These are phyloP conservation scores for Muscidifurax raptorellus DNA, from an alignment of 1,140 invertebrate genomes.

Conservation along the genomic window DNA sequence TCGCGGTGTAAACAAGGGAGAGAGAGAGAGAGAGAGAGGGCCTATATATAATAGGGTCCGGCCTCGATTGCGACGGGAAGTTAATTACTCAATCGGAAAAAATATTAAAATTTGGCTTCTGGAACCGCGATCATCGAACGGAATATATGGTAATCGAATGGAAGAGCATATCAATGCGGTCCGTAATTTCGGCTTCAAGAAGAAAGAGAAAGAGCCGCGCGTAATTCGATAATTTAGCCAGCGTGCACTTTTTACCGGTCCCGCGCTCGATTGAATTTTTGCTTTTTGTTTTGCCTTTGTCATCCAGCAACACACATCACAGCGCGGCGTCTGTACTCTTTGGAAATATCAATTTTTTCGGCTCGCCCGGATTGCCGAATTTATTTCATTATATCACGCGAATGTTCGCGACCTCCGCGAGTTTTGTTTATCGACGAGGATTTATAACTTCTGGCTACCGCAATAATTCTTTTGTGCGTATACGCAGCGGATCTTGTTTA, in stretches of 20 bases:
- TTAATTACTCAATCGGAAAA: no score
- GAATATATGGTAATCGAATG: no score
- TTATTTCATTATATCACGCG: background rate
- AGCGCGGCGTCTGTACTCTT: background rate
- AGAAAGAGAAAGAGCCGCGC: background rate
- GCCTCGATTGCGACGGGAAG: no score
- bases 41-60: background rate
- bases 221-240: constrained; percentile 36
- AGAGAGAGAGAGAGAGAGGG: no score
- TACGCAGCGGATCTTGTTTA: no score
- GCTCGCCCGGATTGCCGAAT: background rate
- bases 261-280: constrained; percentile 8
- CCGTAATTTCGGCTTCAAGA: constrained; percentile 18
- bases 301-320: no score
- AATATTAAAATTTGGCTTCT: no score
- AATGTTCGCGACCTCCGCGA: background rate
- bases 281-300: background rate
- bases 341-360: background rate
- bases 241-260: background rate
- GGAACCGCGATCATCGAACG: no score
- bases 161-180: no score
- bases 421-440: background rate
- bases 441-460: background rate
- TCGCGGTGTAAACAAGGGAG: background rate
- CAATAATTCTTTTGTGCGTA: background rate